Evolutionary conservation across 2,888 invertebrate genomes (phyloP).

Genomic region (Caenorhabditis japonica): DNA sequence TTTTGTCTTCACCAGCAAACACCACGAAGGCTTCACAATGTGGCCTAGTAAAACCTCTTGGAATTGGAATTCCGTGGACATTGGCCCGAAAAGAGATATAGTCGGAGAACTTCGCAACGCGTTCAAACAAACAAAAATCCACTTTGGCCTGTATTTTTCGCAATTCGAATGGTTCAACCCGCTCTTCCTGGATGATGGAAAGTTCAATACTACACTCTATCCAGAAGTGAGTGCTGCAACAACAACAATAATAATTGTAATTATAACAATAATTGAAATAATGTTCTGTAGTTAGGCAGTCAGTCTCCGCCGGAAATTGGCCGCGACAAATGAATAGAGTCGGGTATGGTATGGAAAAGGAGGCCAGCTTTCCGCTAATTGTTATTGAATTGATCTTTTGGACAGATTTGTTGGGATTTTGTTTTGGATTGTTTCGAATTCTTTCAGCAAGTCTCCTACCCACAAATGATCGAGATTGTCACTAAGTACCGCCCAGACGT

Average conservation of each 20-base stretch:
- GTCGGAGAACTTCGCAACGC: slow-evolving; percentile 76
- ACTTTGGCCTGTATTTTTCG: slow-evolving; percentile 77
- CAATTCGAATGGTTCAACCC: slow-evolving; percentile 77
- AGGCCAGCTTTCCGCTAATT: no score
- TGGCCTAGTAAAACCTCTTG: slow-evolving; percentile 79
- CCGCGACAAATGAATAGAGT: no score
- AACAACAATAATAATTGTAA: slow-evolving; percentile 32
- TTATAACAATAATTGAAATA: neutral
- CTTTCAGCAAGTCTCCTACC: slow-evolving; percentile 78
- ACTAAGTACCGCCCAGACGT: slow-evolving; percentile 82
- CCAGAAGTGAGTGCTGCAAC: slow-evolving; percentile 51
- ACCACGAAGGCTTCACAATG: slow-evolving; percentile 80
- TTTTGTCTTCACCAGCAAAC: slow-evolving; percentile 79
- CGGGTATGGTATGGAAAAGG: no score
- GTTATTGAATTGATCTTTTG: no score
- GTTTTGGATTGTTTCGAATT: no score
- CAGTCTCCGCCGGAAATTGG: no score
- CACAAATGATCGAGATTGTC: slow-evolving; percentile 77
- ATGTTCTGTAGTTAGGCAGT: slow-evolving; percentile 36
- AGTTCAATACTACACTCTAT: slow-evolving; percentile 62
- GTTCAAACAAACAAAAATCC: slow-evolving; percentile 64
- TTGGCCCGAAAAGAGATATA: slow-evolving; percentile 79
- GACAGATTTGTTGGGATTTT: no score
- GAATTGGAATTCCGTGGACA: slow-evolving; percentile 80
- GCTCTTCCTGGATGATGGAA: slow-evolving; percentile 67